Percentiles rank a stretch among this genome's conserved stretches.
Evolutionary conservation across 1,140 invertebrate genomes (phyloP).

Genomic region (Steinernema feltiae): DNA sequence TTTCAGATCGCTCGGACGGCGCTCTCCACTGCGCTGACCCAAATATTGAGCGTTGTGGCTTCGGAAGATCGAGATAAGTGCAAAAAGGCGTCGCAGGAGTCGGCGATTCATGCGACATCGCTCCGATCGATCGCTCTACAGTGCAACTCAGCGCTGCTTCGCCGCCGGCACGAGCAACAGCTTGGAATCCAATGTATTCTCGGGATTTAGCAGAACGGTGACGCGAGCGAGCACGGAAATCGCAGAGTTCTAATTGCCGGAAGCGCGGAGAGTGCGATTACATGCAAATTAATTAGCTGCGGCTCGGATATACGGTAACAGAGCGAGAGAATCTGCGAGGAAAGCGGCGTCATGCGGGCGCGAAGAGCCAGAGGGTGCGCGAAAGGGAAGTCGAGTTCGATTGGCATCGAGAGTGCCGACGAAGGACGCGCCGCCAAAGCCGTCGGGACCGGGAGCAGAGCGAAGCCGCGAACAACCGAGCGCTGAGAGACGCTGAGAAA

Average conservation of each 20-base stretch:
- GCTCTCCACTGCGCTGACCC: no score
- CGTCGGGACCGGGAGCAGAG: no score
- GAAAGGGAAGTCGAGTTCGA: constrained; percentile 7
- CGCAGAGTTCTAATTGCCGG: neutral
- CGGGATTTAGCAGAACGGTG: neutral
- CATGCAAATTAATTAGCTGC: neutral
- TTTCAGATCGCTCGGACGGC: neutral
- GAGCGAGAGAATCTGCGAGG: neutral
- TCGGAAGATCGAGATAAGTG: neutral
- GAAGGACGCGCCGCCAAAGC: no score
- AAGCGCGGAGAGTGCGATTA: constrained; percentile 1
- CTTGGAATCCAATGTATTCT: neutral
- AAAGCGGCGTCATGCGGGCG: no score
- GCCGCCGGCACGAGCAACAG: neutral
- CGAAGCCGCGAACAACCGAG: neutral
- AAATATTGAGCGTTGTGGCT: neutral
- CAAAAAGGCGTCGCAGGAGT: constrained; percentile 11
- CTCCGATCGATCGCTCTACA: neutral
- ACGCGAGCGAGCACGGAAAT: neutral
- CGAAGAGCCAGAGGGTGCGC: neutral
- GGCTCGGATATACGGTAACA: neutral
- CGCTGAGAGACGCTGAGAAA: neutral
- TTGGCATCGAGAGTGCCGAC: neutral
- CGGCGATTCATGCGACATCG: neutral
- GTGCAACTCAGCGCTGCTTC: neutral